A percentile compares a stretch with the other conserved stretches of the same genome.
These are phyloP conservation scores for Drosophila prolongata DNA, from an alignment of 2,888 invertebrate species.

Conservation along the genomic window DNA sequence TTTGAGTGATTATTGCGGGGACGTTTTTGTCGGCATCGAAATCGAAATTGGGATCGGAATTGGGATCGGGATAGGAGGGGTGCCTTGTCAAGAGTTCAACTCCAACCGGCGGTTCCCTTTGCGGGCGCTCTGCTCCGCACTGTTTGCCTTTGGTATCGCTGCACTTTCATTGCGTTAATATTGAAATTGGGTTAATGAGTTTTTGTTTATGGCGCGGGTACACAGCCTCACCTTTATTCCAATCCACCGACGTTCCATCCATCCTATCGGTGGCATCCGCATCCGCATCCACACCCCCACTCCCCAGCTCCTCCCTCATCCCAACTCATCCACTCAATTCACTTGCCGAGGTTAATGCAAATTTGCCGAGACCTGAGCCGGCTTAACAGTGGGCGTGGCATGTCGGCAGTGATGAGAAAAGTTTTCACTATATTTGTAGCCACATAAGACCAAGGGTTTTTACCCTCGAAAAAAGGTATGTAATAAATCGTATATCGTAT, in stretches of 20 bases:
- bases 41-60: too few relatives aligned
- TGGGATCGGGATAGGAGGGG: too few relatives aligned
- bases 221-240: conserved; percentile 29
- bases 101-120: conserved; percentile 6
- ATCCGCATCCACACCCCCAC: conserved; percentile 17
- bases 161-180: conserved; percentile 66
- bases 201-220: conserved; percentile 61
- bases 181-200: conserved; percentile 77
- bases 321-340: conserved; percentile 31
- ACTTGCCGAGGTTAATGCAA: conserved; percentile 54
- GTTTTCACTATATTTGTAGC: too few relatives aligned
- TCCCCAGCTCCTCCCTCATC: conserved; percentile 2
- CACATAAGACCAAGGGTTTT: too few relatives aligned
- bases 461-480: too few relatives aligned
- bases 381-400: conserved; percentile 16
- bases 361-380: conserved; percentile 40
- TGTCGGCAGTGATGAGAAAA: conserved; percentile 4
- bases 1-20: conserved; percentile 54
- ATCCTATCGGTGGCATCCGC: conserved; percentile 8
- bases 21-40: neutral
- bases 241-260: neutral
- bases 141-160: conserved; percentile 48
- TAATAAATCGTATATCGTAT: too few relatives aligned
- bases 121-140: conserved; percentile 16
- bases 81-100: neutral